Base-by-base conservation (phyloP, 2,797 vertebrate species). In the Danio tinwini region DNA sequence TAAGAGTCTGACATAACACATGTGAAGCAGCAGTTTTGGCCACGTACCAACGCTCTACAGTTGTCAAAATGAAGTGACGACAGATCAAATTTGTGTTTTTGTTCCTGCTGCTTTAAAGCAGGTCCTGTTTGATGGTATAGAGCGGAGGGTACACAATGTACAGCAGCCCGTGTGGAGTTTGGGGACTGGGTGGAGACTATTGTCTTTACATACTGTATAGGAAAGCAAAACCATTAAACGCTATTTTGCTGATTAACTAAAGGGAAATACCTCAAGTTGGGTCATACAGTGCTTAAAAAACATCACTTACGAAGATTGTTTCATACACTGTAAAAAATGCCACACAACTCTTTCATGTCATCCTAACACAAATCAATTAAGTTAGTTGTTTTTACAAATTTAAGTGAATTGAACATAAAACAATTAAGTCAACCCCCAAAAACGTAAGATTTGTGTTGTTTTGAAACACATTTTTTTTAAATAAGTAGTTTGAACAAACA, bases 51-150 rank as follows among this genome's bases (percentile, higher is more conserved):
- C 45, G 37, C 49, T 74, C 67, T 14, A 13, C 37, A 10, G 73
- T 19, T 53, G 21, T 62, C 65, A 39, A 29, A 55, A 5, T 14
- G 21, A 77, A 37, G 44, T 82, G 81, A 64, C 39, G 74, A 82
- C 52, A 61, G 75, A 69, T 17, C 3, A 6, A 8, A 7, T 81
- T 55, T 17, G 68, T 44, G 76, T 44, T 76, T 76, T 76, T 52
- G 19, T 80, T 49, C 68, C 61, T 42, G 12, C 16, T 65, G 14
- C 50, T 68, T 9, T 1, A 5, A 17, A 19, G 37, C 17, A 17
- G 63, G 37, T 12, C 49, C 14, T 56, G 40, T 42, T 16, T 44
- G 16, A 64, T 50, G 55, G 6, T 40, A 59, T 65, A 44, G 12
- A 37, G 21, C 4, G 5, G 40, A 17, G 6, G 4, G 47, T 17